Evolutionary conservation across 1,140 invertebrate genomes (phyloP).

Genomic region (Heliconius nattereri): DNA sequence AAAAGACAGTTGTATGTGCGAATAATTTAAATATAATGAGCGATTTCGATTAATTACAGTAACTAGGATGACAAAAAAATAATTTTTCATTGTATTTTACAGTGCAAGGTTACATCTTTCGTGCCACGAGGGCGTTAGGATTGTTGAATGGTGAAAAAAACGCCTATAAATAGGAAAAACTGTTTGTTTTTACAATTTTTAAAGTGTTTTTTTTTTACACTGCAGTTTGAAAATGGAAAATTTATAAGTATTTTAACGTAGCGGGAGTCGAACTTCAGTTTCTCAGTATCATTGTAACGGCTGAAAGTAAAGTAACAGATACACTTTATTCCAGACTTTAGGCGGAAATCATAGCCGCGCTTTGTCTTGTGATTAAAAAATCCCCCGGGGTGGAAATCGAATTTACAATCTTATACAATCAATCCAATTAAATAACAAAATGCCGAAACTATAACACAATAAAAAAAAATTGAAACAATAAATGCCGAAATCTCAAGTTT

Average conservation of each 20-base stretch:
- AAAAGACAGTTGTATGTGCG: slow-evolving; percentile 17
- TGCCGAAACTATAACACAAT: too few species aligned
- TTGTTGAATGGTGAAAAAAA: background rate
- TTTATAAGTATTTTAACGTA: too few species aligned
- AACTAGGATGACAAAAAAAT: background rate
- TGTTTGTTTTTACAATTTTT: background rate
- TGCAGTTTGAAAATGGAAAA: background rate
- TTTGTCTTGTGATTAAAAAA: too few species aligned
- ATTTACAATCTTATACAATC: background rate
- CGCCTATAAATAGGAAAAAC: background rate
- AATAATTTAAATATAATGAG: slow-evolving; percentile 23
- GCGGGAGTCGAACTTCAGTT: too few species aligned
- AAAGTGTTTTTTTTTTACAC: background rate
- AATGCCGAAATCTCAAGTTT: too few species aligned
- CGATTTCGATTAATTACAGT: slow-evolving; percentile 12
- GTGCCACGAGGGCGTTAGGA: slow-evolving; percentile 8
- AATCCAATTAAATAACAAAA: background rate
- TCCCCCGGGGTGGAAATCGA: background rate
- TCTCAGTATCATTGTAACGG: too few species aligned
- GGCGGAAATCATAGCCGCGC: too few species aligned
- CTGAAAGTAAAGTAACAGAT: too few species aligned
- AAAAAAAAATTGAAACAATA: too few species aligned
- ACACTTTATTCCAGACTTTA: too few species aligned
- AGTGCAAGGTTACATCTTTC: slow-evolving; percentile 14
- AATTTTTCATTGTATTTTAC: slow-evolving; percentile 20